Base-by-base conservation (phyloP, 2,797 vertebrate genomes). In the Halcyon smyrnensis region DNA sequence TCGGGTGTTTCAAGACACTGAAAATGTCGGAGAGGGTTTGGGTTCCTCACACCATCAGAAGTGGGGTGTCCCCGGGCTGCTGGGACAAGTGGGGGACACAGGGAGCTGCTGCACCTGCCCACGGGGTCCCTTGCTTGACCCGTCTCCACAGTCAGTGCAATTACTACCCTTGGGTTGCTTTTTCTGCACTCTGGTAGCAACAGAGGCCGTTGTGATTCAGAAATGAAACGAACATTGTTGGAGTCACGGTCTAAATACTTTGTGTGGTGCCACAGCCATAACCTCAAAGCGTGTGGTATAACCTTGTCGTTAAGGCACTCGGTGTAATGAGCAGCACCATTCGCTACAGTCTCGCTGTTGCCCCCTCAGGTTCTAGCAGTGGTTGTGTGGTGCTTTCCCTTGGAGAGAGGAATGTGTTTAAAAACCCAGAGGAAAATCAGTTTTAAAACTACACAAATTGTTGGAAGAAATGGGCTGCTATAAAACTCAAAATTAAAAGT, bases 161-260 rank as follows among this genome's bases (percentile, higher is more conserved):
- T 41, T 24, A n/a, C 9, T 6, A 68, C 63, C 50, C 39, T 36
- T 1, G 59, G 15, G n/a, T 32, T 18, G 56, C 36, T 48, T 36
- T 23, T 36, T 16, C n/a, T 6, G 17, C 45, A 3, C 15, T 11
- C 30, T 1, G 6, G 5, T 24, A 10, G 39, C 53, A 5, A 5
- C 1, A 2, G 57, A 37, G 19, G 45, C 63, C 34, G 60, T 6
- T 4, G 56, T 5, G 34, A 68, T 37, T 46, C 32, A 1, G 17
- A 6, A 39, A 6, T 1, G 34, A 12, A 63, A 11, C 56, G 0
- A 9, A 2, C 6, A 0, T 1, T 2, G 37, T 3, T 8, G 83
- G 27, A 12, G 41, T 11, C 10, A 2, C 5, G 28, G 76, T 39
- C n/a, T 20, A 0, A 18, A 4, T 13, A 27, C 18, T 6, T 4